Percentiles rank a stretch among this genome's conserved stretches.
Conservation (phyloP, 2,113 vertebrate species). For the Cacatua alba region DNA sequence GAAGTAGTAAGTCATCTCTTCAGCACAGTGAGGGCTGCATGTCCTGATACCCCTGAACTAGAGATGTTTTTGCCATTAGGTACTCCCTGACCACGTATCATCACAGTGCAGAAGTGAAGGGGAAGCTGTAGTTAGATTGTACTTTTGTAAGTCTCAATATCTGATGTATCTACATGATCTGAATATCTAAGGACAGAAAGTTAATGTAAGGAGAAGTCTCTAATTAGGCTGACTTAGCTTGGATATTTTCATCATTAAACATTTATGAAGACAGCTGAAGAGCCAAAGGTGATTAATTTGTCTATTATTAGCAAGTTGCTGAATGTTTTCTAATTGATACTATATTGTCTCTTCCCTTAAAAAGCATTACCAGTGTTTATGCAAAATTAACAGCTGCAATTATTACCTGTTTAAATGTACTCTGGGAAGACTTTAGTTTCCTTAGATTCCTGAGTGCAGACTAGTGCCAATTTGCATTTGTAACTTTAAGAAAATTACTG, state of each 20-base stretch:
- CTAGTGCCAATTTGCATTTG: not conserved
- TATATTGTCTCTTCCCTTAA: not conserved
- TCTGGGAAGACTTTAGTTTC: not conserved
- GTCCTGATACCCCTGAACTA: not conserved
- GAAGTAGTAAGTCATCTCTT: not conserved
- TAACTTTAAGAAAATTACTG: not conserved
- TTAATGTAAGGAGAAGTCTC: not conserved
- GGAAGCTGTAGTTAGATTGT: not conserved
- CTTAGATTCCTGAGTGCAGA: not conserved
- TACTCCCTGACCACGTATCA: fast-evolving
- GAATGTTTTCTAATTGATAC: not conserved
- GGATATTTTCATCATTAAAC: not conserved
- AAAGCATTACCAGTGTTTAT: not conserved
- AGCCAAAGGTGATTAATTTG: not conserved
- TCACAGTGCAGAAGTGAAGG: not conserved
- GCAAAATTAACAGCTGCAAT: not conserved
- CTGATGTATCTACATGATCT: not conserved
- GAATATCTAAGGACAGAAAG: not conserved
- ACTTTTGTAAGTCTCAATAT: not conserved
- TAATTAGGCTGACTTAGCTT: not conserved
- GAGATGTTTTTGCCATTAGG: not conserved
- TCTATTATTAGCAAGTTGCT: not conserved
- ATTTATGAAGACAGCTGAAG: not conserved
- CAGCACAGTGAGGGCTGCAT: fast-evolving
- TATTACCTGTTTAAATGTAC: not conserved